phyloP scores from a whole-genome alignment of 2,888 invertebrate genomes.

The Darwinula stevensoni region DNA sequence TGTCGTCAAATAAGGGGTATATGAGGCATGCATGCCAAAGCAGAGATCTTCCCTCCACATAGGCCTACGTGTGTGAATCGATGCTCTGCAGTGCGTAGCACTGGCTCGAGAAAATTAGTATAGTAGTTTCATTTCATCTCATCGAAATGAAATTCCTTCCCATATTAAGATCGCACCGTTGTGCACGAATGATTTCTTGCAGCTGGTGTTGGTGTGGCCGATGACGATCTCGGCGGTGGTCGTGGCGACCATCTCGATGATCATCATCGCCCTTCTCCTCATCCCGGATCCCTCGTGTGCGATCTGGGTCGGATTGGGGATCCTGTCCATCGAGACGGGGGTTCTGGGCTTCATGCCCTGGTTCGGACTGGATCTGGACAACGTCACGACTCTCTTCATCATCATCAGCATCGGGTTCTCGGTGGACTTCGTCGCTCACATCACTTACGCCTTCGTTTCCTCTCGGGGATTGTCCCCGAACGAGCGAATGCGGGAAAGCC shows the following conservation, averaged over 20 bases:
- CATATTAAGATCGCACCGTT: too few species aligned
- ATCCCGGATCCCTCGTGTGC: slow-evolving; percentile 17
- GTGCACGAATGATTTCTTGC: too few species aligned
- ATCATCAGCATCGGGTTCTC: slow-evolving; percentile 19
- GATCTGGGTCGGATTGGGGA: slow-evolving; percentile 18
- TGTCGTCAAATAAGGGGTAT: too few species aligned
- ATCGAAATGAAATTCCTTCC: too few species aligned
- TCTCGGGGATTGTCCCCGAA: slow-evolving; percentile 13
- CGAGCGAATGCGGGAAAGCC: slow-evolving; percentile 15
- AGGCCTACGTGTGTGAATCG: too few species aligned
- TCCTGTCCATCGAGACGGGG: slow-evolving; percentile 16
- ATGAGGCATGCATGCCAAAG: too few species aligned
- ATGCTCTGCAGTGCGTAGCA: too few species aligned
- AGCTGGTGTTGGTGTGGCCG: slow-evolving; percentile 13
- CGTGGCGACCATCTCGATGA: slow-evolving; percentile 17
- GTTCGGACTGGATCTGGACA: slow-evolving; percentile 17
- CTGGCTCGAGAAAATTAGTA: too few species aligned
- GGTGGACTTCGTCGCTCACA: slow-evolving; percentile 19
- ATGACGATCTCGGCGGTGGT: slow-evolving; percentile 15
- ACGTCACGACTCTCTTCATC: slow-evolving; percentile 19
- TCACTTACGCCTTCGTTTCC: slow-evolving; percentile 17
- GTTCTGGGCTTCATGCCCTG: slow-evolving; percentile 19
- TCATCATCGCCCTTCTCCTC: slow-evolving; percentile 16
- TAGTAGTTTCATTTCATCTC: too few species aligned
- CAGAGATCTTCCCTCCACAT: too few species aligned